phyloP scores from a whole-genome alignment of 2,797 vertebrate species.

The Fistularia tabacaria region DNA sequence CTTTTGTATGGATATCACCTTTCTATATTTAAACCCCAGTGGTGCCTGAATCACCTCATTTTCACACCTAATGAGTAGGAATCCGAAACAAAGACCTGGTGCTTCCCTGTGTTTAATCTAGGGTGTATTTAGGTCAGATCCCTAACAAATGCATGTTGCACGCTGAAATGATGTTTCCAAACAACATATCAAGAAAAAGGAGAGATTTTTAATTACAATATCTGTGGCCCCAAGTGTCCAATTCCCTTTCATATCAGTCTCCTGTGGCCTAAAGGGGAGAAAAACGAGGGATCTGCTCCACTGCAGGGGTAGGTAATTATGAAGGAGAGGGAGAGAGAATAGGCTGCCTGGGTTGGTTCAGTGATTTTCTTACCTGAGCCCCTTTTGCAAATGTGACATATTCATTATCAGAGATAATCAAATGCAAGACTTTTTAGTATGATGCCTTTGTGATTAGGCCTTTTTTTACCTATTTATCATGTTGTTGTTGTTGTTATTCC shows the following conservation, averaged over 20 bases:
- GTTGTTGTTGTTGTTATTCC: constrained; percentile 76
- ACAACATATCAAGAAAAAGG: constrained; percentile 74
- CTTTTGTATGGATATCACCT: constrained; percentile 68
- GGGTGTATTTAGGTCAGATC: constrained; percentile 81
- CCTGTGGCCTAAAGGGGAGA: constrained; percentile 68
- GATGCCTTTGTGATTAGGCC: constrained; percentile 68
- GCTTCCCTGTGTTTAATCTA: constrained; percentile 71
- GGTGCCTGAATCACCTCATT: constrained; percentile 62
- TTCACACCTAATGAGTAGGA: constrained; percentile 71
- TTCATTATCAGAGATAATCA: constrained; percentile 82
- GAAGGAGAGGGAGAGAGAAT: constrained; percentile 63
- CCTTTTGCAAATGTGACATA: constrained; percentile 77
- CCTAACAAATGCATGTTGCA: constrained; percentile 73
- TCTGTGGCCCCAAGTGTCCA: constrained; percentile 79
- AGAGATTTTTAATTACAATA: constrained; percentile 80
- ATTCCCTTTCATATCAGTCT: constrained; percentile 84
- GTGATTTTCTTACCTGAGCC: constrained; percentile 76
- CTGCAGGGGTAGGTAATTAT: constrained; percentile 76
- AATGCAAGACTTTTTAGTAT: constrained; percentile 73
- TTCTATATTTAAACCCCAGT: constrained; percentile 63
- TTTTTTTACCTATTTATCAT: constrained; percentile 60
- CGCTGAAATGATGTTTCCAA: constrained; percentile 75
- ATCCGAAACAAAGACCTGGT: constrained; percentile 71
- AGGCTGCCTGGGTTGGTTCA: constrained; percentile 54
- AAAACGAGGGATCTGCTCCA: constrained; percentile 64